phyloP scores from a whole-genome alignment of 2,797 vertebrate species.

The Myoxocephalus aenaeus region DNA sequence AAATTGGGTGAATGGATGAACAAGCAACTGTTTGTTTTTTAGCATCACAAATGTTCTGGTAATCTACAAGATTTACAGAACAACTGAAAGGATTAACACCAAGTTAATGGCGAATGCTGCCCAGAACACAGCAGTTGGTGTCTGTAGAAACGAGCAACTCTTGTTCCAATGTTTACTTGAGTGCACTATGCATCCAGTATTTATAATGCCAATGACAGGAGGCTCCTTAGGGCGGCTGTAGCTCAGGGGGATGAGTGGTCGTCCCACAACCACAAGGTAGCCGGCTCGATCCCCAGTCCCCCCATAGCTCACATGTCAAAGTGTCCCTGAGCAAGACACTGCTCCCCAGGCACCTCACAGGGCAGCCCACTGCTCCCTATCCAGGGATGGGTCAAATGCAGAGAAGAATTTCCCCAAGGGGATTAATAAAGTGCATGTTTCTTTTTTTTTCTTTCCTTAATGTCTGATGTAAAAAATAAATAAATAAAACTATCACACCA shows the following conservation, averaged over 20 bases:
- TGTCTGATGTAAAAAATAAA: neutral
- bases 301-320: too few relatives aligned
- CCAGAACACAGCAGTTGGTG: conserved; percentile 14
- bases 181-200: neutral
- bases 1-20: conserved; percentile 57
- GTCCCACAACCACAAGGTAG: too few relatives aligned
- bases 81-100: conserved; percentile 56
- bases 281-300: too few relatives aligned
- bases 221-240: too few relatives aligned
- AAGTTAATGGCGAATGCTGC: conserved; percentile 26
- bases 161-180: neutral
- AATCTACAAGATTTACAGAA: conserved; percentile 56
- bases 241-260: too few relatives aligned
- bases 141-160: conserved; percentile 6
- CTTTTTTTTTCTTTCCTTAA: too few relatives aligned
- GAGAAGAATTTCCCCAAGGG: too few relatives aligned
- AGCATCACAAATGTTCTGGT: conserved; percentile 49
- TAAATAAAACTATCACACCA: neutral
- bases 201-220: neutral
- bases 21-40: conserved; percentile 61
- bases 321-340: too few relatives aligned
- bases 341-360: too few relatives aligned
- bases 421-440: too few relatives aligned
- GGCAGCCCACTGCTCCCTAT: too few relatives aligned
- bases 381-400: too few relatives aligned